phyloP scores from a whole-genome alignment of 1,140 invertebrate genomes.

The Globodera rostochiensis region DNA sequence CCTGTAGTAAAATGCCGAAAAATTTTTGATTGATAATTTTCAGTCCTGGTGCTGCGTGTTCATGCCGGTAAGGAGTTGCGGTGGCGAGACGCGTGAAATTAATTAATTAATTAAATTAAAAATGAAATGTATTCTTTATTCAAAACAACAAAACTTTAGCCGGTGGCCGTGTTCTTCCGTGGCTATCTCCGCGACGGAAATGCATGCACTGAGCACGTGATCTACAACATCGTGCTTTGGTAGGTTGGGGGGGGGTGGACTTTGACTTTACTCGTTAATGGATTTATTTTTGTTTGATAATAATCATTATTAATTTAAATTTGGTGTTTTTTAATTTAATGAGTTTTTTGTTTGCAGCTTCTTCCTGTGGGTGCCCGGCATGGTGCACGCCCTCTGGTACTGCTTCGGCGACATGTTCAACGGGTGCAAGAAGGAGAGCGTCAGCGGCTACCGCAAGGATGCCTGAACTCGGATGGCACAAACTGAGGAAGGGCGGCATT shows the following conservation, averaged over 20 bases:
- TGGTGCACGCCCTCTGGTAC: not conserved
- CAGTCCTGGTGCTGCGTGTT: not conserved
- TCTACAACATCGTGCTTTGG: not conserved
- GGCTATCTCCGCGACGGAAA: not conserved
- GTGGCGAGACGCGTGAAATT: not conserved
- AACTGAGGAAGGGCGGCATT: no score
- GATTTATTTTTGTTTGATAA: no score
- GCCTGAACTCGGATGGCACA: not conserved
- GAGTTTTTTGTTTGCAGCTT: not conserved
- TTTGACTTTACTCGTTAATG: not conserved
- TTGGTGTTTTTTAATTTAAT: not conserved
- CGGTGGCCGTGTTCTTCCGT: not conserved
- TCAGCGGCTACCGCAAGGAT: not conserved
- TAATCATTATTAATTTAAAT: no score
- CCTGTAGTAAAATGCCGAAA: no score
- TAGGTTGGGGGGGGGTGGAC: not conserved
- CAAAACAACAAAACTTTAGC: not conserved
- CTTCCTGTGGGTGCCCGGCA: not conserved
- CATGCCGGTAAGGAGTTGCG: not conserved
- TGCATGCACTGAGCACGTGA: not conserved
- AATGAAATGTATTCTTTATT: not conserved
- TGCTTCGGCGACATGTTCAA: not conserved
- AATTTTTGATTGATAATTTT: not conserved
- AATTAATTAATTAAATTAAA: not conserved
- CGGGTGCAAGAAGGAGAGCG: not conserved